Base-by-base conservation (phyloP, 2,797 vertebrate genomes). In the Pseudotriccus pelzelni region DNA sequence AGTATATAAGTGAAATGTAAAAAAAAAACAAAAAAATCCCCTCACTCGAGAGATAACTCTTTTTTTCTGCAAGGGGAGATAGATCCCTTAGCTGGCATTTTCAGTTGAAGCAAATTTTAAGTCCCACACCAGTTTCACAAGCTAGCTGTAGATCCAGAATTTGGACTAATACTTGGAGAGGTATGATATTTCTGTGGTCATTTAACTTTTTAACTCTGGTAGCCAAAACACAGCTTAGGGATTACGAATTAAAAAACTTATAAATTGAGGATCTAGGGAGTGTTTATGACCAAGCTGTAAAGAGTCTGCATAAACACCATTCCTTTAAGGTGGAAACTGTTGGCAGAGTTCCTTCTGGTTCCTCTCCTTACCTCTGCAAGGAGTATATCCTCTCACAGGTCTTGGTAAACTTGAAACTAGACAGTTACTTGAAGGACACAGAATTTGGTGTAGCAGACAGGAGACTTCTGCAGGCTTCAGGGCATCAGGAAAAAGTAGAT, bases 181-280 rank as follows among this genome's bases (percentile, higher is more conserved):
- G 6, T 66, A 12, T 18, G 34, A 21, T 87, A 49, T 49, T 90
- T 84, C 28, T 49, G n/a, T 68, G 10, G 7, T 17, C 12, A 52
- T 63, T 55, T 86, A 67, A 36, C 72, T 80, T 25, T 39, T 25
- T 37, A 56, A 68, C 3, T 44, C 56, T 60, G 21, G 30, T 14
- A 46, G 64, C 46, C 55, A 91, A 64, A 94, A 89, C 27, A 66
- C 3, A 73, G 12, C 1, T 34, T 37, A 89, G 3, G 7, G 27
- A 39, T 78, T 92, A 34, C 75, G 84, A 78, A 53, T 36, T 52
- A 69, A 78, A 60, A 58, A 4, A 30, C 21, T 30, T 67, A 43
- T n/a, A 68, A 75, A 37, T 0, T 53, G 5, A 76, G 24, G 5
- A 39, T 34, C 20, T 3, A 0, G 9, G 12, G 4, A 69, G 20